Evolutionary conservation across 1,140 invertebrate genomes (phyloP).

Genomic region (Heliothis virescens): DNA sequence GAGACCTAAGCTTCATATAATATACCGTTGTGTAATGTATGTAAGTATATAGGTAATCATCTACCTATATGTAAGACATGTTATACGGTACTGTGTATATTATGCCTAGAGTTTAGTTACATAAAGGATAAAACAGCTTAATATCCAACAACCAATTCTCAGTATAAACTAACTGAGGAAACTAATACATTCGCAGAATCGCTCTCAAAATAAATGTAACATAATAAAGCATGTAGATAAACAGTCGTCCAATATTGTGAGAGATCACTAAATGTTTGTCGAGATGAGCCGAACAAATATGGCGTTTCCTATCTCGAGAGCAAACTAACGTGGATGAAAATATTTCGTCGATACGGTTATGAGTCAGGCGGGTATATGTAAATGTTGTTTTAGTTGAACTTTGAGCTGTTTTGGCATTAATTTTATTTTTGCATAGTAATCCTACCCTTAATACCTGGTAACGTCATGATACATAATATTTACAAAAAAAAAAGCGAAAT

Average conservation of each 20-base stretch:
- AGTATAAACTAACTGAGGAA: slow-evolving; percentile 3
- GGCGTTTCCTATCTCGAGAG: slow-evolving; percentile 53
- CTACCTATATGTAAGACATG: neutral
- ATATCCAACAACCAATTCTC: slow-evolving; percentile 5
- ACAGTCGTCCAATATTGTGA: slow-evolving; percentile 59
- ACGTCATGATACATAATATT: no score
- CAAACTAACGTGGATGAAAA: slow-evolving; percentile 55
- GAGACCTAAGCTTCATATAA: no score
- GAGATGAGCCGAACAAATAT: slow-evolving; percentile 55
- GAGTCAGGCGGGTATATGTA: slow-evolving; percentile 36
- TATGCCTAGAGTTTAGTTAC: neutral
- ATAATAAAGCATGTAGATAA: slow-evolving; percentile 52
- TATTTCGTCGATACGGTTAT: slow-evolving; percentile 43
- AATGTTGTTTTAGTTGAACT: neutral
- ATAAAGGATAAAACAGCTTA: neutral
- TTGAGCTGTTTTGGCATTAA: neutral
- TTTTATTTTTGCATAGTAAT: neutral
- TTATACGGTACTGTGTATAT: neutral
- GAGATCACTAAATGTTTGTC: slow-evolving; percentile 67
- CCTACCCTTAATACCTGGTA: no score
- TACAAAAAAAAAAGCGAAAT: no score
- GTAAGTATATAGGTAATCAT: no score
- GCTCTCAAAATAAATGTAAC: slow-evolving; percentile 1
- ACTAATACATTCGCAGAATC: neutral
- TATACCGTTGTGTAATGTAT: no score